Conservation (phyloP, 2,888 invertebrate species). For the Dromius quadrimaculatus region DNA sequence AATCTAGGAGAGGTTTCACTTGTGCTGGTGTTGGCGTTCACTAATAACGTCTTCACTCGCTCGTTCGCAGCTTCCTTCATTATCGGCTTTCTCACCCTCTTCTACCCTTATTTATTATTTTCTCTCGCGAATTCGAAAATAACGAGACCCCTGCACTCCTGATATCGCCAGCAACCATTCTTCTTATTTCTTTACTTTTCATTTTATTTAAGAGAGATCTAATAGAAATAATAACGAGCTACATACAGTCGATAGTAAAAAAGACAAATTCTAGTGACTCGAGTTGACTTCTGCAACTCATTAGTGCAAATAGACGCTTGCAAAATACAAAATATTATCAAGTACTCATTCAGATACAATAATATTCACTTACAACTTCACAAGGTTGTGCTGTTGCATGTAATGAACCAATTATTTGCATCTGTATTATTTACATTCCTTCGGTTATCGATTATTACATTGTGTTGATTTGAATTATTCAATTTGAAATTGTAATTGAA, state of each 20-base stretch:
- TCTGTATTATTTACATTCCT: too few species aligned
- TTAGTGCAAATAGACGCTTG: too few species aligned
- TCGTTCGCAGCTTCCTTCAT: constrained; percentile 20
- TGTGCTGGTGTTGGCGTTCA: neutral
- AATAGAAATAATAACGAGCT: constrained; percentile 35
- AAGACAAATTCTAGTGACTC: constrained; percentile 1
- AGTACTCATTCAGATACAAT: too few species aligned
- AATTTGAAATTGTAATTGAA: too few species aligned
- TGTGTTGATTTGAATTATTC: too few species aligned
- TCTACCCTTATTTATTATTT: constrained; percentile 22
- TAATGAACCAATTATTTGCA: too few species aligned
- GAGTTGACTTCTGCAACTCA: too few species aligned
- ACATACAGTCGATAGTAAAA: neutral
- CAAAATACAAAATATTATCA: too few species aligned
- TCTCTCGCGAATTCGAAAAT: constrained; percentile 14
- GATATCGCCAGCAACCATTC: neutral
- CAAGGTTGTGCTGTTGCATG: too few species aligned
- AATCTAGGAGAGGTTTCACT: neutral
- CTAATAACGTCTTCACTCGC: constrained; percentile 18
- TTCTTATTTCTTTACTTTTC: constrained; percentile 14
- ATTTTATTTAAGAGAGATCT: constrained; percentile 9
- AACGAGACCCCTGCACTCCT: constrained; percentile 18
- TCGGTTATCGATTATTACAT: too few species aligned
- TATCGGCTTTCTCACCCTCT: constrained; percentile 18
- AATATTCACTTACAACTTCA: too few species aligned